Evolutionary conservation across 2,113 vertebrate species (phyloP).

Genomic region (Ancistrus triradiatus): DNA sequence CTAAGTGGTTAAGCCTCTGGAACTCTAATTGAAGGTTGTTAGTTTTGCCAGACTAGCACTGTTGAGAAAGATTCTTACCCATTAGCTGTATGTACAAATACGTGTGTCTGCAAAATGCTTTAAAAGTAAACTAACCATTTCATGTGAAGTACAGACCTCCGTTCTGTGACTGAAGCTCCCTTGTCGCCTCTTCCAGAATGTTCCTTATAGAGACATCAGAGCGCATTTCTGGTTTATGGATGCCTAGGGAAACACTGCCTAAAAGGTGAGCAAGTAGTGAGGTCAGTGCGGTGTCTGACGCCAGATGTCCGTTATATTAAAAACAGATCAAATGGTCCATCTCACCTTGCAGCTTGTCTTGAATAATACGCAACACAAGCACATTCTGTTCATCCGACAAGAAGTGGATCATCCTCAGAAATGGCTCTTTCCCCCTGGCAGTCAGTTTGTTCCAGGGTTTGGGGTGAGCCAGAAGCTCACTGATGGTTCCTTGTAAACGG

Average conservation of each 20-base stretch:
- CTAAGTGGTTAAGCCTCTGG: too few relatives aligned
- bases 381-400: conserved; percentile 92
- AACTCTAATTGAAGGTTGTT: too few relatives aligned
- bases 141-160: conserved; percentile 67
- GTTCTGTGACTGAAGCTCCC: conserved; percentile 95
- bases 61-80: too few relatives aligned
- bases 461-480: conserved; percentile 92
- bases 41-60: too few relatives aligned
- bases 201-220: conserved; percentile 96
- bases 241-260: conserved; percentile 91
- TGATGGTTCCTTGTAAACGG: conserved; percentile 92
- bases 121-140: too few relatives aligned
- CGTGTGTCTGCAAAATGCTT: too few relatives aligned
- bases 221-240: conserved; percentile 83
- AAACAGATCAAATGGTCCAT: neutral
- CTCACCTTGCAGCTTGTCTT: conserved; percentile 94
- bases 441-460: conserved; percentile 98
- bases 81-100: too few relatives aligned
- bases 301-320: neutral
- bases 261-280: conserved; percentile 36
- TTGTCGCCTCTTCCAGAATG: conserved; percentile 93
- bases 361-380: conserved; percentile 87
- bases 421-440: conserved; percentile 93
- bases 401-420: conserved; percentile 98
- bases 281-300: conserved; percentile 33